Conservation (phyloP, 2,113 vertebrate genomes). For the Micronycteris hirsuta region DNA sequence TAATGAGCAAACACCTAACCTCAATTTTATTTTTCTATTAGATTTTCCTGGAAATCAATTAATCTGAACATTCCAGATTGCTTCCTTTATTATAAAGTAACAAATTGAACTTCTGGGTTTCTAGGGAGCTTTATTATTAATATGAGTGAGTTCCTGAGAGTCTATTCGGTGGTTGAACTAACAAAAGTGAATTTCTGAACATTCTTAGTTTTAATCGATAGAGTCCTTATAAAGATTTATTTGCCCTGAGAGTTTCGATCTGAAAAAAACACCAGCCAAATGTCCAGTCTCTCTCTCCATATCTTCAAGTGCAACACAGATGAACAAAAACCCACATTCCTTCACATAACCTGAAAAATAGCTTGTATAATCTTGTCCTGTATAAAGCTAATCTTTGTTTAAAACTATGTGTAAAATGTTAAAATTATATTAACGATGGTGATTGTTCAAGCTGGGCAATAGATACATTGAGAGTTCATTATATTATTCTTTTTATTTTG, state of each 20-base stretch:
- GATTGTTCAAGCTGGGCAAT: background rate
- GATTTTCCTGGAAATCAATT: background rate
- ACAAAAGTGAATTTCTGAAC: slow-evolving; percentile 16
- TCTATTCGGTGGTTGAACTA: background rate
- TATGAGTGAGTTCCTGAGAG: background rate
- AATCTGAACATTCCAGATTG: background rate
- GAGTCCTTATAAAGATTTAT: background rate
- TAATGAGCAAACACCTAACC: background rate
- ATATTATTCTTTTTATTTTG: background rate
- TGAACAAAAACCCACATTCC: background rate
- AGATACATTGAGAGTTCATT: background rate
- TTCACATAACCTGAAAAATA: background rate
- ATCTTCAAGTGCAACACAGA: background rate
- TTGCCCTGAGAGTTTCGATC: background rate
- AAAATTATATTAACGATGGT: background rate
- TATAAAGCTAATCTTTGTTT: background rate
- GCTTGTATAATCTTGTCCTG: background rate
- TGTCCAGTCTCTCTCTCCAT: background rate
- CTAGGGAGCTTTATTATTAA: background rate
- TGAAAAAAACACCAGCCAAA: background rate
- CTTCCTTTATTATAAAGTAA: background rate
- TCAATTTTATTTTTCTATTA: background rate
- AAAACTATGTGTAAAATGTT: background rate
- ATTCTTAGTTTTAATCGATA: background rate
- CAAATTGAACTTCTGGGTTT: background rate